phyloP scores from a whole-genome alignment of 1,140 invertebrate species.

The Bombus pascuorum region DNA sequence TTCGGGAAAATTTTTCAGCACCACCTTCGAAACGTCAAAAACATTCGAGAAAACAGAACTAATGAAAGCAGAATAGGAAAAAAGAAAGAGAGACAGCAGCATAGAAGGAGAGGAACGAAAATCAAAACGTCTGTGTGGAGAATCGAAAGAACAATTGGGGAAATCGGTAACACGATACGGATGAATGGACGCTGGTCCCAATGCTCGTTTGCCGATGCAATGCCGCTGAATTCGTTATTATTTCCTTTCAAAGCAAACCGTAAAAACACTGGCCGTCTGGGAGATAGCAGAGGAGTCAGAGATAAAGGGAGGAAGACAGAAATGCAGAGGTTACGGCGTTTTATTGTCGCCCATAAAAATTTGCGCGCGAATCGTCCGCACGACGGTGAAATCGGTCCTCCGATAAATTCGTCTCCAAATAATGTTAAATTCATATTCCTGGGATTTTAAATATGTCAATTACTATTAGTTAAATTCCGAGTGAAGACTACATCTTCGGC shows the following conservation, averaged over 20 bases:
- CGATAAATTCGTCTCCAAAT: neutral
- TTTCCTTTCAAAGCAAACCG: constrained; percentile 14
- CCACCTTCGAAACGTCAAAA: neutral
- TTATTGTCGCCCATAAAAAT: constrained; percentile 15
- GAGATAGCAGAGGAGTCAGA: neutral
- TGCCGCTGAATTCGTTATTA: constrained; percentile 23
- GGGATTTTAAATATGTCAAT: neutral
- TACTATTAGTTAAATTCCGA: neutral
- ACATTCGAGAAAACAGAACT: neutral
- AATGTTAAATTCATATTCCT: neutral
- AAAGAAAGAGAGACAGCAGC: neutral
- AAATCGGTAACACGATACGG: constrained; percentile 21
- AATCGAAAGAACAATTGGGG: neutral
- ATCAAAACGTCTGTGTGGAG: neutral
- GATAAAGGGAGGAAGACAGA: neutral
- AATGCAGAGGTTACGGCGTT: neutral
- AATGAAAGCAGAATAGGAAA: neutral
- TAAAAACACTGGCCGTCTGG: neutral
- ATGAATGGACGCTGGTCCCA: neutral
- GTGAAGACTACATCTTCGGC: too few relatives aligned
- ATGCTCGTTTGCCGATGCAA: neutral
- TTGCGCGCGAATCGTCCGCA: neutral
- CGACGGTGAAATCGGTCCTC: neutral
- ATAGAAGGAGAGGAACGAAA: neutral
- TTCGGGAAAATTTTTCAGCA: neutral